These are phyloP conservation scores for Pomacea canaliculata DNA, from an alignment of 2,888 invertebrate species.

Conservation along the genomic window DNA sequence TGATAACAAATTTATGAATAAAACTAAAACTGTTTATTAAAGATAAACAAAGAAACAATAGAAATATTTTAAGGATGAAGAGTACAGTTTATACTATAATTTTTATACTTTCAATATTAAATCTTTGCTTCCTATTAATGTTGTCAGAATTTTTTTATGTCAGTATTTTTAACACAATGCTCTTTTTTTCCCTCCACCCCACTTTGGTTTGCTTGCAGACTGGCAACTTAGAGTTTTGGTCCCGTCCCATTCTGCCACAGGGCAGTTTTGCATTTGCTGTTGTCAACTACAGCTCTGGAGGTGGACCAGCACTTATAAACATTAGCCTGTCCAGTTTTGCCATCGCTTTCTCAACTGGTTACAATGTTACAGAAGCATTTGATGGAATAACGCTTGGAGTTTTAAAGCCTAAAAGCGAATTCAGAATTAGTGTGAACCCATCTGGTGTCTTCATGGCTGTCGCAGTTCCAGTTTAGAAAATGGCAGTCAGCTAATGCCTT, in stretches of 20 bases:
- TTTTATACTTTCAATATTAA: too few relatives aligned
- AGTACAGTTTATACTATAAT: too few relatives aligned
- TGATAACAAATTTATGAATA: too few relatives aligned
- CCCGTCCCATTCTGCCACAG: slow-evolving; percentile 72
- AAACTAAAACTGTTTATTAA: too few relatives aligned
- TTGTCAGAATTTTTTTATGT: too few relatives aligned
- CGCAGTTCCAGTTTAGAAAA: slow-evolving; percentile 11
- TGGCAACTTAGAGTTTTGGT: slow-evolving; percentile 83
- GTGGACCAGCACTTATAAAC: slow-evolving; percentile 43
- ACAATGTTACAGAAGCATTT: slow-evolving; percentile 62
- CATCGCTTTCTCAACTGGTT: slow-evolving; percentile 44
- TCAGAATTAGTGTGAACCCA: slow-evolving; percentile 40
- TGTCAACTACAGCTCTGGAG: slow-evolving; percentile 51
- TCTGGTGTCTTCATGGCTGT: slow-evolving; percentile 45
- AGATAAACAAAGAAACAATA: too few relatives aligned
- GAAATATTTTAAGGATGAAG: too few relatives aligned
- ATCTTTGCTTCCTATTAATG: too few relatives aligned
- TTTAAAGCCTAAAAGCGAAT: slow-evolving; percentile 40
- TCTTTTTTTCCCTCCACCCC: too few relatives aligned
- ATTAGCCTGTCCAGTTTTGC: slow-evolving; percentile 45
- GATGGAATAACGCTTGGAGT: slow-evolving; percentile 50
- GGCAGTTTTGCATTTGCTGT: slow-evolving; percentile 62
- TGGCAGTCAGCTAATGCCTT: too few relatives aligned
- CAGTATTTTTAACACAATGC: too few relatives aligned
- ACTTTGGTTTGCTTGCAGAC: slow-evolving; percentile 28